Conservation (phyloP, 92 coral and sea anemone species). For the Epizoanthus fatuus region DNA sequence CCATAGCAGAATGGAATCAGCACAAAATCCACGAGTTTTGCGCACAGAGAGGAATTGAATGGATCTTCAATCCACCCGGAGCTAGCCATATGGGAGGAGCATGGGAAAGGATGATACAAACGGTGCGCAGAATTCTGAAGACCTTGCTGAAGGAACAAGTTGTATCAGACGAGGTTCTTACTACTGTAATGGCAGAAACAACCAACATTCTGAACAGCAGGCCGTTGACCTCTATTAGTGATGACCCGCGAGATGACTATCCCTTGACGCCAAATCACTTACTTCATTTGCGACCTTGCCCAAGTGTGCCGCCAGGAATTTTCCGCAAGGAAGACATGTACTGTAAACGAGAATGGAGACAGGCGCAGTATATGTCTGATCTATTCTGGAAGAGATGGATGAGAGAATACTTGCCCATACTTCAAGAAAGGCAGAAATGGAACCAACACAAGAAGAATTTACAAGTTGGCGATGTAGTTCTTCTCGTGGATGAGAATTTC, state of each 20-base stretch:
- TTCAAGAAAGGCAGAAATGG: no score
- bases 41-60: slow-evolving; percentile 15
- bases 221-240: slow-evolving; percentile 18
- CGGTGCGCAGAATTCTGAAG: slow-evolving; percentile 15
- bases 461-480: neutral
- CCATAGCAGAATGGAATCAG: slow-evolving; percentile 37
- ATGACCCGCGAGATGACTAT: slow-evolving; percentile 19
- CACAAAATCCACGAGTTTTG: slow-evolving; percentile 11
- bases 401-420: neutral
- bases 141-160: slow-evolving; percentile 20
- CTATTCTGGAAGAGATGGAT: slow-evolving; percentile 12
- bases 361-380: neutral
- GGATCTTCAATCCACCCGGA: slow-evolving; percentile 42
- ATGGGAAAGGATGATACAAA: slow-evolving; percentile 33
- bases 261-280: slow-evolving; percentile 24
- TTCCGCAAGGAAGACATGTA: slow-evolving; percentile 4
- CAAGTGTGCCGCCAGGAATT: slow-evolving; percentile 28
- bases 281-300: slow-evolving; percentile 38
- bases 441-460: no score
- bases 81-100: slow-evolving; percentile 38
- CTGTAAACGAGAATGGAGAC: slow-evolving; percentile 26
- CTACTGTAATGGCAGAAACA: slow-evolving; percentile 30
- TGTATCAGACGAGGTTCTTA: slow-evolving; percentile 12
- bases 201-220: slow-evolving; percentile 29
- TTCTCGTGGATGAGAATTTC: slow-evolving; percentile 3